Base-by-base conservation (phyloP, 2,113 vertebrate genomes). In the Elephantulus edwardii region DNA sequence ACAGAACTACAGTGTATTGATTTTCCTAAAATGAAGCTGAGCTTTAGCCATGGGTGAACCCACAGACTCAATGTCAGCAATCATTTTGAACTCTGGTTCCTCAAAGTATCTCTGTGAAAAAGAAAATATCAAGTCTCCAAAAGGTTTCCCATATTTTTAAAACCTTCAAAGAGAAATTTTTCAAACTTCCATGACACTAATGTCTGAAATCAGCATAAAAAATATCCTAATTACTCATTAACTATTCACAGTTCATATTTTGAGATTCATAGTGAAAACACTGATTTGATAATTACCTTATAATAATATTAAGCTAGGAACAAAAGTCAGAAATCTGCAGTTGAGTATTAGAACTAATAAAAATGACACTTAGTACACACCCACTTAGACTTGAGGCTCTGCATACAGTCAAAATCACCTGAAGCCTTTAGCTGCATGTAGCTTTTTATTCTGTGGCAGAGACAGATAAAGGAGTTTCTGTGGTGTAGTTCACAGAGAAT, bases 51-150 rank as follows among this genome's bases (percentile, higher is more conserved):
- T 40, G 4, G 62, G 26, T 6, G 1, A 90, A 84, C 40, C 8
- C 88, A 30, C 77, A 89, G n/a, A 87, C 24, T 8, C 30, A 75
- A 42, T 50, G 56, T 81, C 20, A 35, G 68, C 28, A 70, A 83
- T 80, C 42, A 92, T 52, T 60, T 17, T 86, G 13, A 94, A 62
- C 19, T 26, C 42, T 88, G 44, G 82, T 91, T 76, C 20, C 40
- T 20, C 26, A 46, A 13, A 72, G 12, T 1, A 89, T 70, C 64
- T 79, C 19, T n/a, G 20, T 83, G 20, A 89, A 83, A 22, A 91
- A 94, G 75, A 95, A 88, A 92, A 35, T 40, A 48, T 48, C 48
- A 86, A 83, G 22, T 85, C n/a, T 62, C 28, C n/a, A n/a, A n/a
- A n/a, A n/a, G n/a, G n/a, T n/a, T n/a, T n/a, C n/a, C n/a, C n/a